phyloP scores from a whole-genome alignment of 2,113 vertebrate genomes.

The Cisticola juncidis region DNA sequence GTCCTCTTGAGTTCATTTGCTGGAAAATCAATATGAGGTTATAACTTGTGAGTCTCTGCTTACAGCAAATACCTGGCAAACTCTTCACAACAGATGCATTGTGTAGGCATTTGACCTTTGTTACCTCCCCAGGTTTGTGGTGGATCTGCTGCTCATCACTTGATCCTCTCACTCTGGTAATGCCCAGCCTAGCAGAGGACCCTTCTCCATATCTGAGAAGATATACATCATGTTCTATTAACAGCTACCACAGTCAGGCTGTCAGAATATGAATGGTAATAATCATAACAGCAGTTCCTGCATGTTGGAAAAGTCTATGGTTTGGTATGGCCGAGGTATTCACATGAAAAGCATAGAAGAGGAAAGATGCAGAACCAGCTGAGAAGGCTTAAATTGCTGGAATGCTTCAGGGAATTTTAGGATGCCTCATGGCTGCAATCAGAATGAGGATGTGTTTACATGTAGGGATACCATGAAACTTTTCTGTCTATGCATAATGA shows the following conservation, averaged over 20 bases:
- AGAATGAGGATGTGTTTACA: neutral
- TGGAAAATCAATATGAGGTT: neutral
- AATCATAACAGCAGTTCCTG: neutral
- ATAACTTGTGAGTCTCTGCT: neutral
- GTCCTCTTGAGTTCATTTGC: neutral
- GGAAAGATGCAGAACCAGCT: neutral
- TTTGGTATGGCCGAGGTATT: neutral
- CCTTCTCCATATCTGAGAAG: neutral
- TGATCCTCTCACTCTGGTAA: neutral
- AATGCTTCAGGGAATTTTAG: neutral
- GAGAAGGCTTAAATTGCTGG: neutral
- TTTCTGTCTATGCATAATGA: neutral
- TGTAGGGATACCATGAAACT: neutral
- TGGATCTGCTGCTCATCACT: neutral
- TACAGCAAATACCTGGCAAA: neutral
- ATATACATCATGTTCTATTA: neutral
- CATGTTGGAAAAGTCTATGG: neutral
- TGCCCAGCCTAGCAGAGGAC: neutral
- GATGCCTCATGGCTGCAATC: neutral
- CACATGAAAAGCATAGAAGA: neutral
- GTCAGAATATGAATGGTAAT: neutral
- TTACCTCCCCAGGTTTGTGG: neutral
- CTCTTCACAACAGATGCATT: neutral
- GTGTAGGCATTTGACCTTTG: neutral
- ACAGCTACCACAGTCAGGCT: neutral